Evolutionary conservation across 2,113 vertebrate genomes (phyloP), one percentile per base, ranked within the genome.

Genomic region (Aldabrachelys gigantea): DNA sequence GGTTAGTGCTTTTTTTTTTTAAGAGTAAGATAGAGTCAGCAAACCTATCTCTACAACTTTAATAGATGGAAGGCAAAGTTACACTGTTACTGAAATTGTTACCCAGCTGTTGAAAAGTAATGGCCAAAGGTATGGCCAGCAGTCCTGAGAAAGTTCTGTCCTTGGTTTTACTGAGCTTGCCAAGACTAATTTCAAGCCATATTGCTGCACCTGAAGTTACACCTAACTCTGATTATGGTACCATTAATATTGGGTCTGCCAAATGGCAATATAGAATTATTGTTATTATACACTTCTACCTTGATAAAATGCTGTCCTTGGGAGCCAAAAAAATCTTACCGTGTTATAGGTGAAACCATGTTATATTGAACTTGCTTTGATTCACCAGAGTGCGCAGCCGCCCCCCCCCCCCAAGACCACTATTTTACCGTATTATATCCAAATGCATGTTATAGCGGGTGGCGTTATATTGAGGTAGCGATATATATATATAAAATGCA

Each of bases 51-150:
- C n/a, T 82, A 22, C 24, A 84, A 2, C 2, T 87, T 87, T 57
- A 82, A 57, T 11, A 5, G 65, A 35, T 29, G 62, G 35, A 22
- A 65, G 7, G 5, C 3, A 65, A 86, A 86, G 62, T 76, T 49
- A 53, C 9, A 47, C 8, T 47, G 25, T 24, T 80, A 89, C 76
- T n/a, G 44, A 52, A n/a, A 50, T 3, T 19, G 6, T 50, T 27
- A 13, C 3, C 6, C n/a, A 49, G 1, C 5, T 44, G 2, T 17
- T 4, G 38, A 59, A 82, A 90, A 85, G 21, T 2, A 1, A 2
- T 44, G 8, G 2, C 41, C 53, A 62, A 90, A 88, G 41, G 5
- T 79, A 22, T 2, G 25, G 50, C 24, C 25, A 75, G 14, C 54
- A 8, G 27, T 22, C 2, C 12, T 90, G 17, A 50, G 65, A 79